A percentile compares a stretch with the other conserved stretches of the same genome.
These are phyloP conservation scores for Psittacula derbiana DNA, from an alignment of 2,797 vertebrate species.

Conservation along the genomic window DNA sequence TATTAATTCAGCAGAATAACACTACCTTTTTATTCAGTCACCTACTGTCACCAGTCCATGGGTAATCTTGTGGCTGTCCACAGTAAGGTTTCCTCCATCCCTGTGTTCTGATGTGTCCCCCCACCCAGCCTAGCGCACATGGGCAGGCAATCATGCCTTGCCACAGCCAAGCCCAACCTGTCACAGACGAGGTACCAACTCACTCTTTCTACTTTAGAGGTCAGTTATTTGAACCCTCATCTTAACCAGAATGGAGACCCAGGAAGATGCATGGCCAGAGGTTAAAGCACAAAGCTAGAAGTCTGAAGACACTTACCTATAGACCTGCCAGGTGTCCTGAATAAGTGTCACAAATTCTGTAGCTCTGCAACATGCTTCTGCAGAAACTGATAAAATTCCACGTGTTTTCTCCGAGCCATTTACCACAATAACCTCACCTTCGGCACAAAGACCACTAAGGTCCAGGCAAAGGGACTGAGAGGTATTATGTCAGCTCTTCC, in stretches of 20 bases:
- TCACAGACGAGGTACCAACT: not conserved
- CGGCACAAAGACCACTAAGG: not conserved
- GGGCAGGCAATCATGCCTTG: not conserved
- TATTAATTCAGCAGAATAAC: not conserved
- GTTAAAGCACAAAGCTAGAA: not conserved
- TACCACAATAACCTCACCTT: rapidly evolving
- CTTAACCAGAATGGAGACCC: rapidly evolving
- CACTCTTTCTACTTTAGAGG: not conserved
- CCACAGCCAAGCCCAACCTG: rapidly evolving
- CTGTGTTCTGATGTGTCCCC: rapidly evolving
- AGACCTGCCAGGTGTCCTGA: not conserved
- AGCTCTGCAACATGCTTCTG: not conserved
- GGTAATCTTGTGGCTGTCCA: not conserved
- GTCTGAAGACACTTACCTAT: not conserved
- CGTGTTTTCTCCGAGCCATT: rapidly evolving
- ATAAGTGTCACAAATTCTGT: not conserved
- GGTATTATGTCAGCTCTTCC: not conserved
- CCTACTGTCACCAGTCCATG: rapidly evolving
- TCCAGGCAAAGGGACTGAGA: not conserved
- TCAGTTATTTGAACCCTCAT: rapidly evolving
- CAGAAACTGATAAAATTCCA: not conserved
- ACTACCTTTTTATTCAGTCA: not conserved
- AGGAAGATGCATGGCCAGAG: not conserved
- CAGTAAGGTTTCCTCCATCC: not conserved
- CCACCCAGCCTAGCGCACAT: rapidly evolving